Evolutionary conservation across 2,888 invertebrate species (phyloP), one percentile per base, ranked within the genome.

Genomic region (Leucozona laternaria): DNA sequence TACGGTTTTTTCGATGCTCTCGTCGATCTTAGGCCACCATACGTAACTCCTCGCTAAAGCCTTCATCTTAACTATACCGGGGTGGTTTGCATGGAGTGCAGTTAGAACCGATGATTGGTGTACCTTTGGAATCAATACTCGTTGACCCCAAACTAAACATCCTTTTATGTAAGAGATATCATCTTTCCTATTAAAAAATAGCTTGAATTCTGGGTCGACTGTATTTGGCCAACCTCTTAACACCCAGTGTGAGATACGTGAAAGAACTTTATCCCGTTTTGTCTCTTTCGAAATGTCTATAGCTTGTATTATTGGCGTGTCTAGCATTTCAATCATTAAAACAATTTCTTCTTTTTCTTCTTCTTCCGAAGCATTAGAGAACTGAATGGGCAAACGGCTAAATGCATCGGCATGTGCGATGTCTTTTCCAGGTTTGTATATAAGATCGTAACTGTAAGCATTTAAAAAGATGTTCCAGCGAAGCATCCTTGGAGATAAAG

Each of bases 201-300:
- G 20, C 37, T 37, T 58, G 34, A 58, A 58, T 34, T 58, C 58
- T 20, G 34, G 34, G 20, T 58, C 58, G 11, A 68, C 68, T 40
- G 37, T 25, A 53, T 53, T 55, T 25, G 53, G 68, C 68, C 53
- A 68, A 53, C 68, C 53, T 53, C 50, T 50, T 68, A 50, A 68
- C 40, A 50, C 50, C 50, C 68, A 68, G 53, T 68, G 68, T 50
- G 34, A 31, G 45, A 64, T 10, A 25, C 4, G 25, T 25, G 25
- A 25, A 25, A 25, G 25, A 25, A 25, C 25, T 25, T 25, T 25
- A 25, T 25, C 25, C 25, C 4, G 2, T 25, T 4, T 25, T 25
- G 25, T 25, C 25, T 25, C 25, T 25, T 25, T 25, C 4, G 25
- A 25, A 25, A 25, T 25, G 4, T 25, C 25, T 2, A 3, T 25